phyloP scores from a whole-genome alignment of 2,888 invertebrate species.

The Lasioglossum pauxillum region DNA sequence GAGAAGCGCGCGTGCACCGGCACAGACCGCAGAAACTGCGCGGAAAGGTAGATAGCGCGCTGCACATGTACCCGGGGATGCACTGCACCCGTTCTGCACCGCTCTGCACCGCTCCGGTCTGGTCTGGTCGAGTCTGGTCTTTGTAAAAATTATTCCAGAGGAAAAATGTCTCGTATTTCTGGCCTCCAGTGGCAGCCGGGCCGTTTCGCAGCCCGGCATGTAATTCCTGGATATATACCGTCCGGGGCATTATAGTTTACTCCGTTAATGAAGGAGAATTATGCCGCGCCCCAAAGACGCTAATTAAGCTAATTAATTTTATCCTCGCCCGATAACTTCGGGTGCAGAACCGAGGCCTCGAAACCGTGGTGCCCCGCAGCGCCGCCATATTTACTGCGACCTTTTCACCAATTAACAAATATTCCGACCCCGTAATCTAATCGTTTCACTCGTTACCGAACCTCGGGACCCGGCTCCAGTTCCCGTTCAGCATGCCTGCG shows the following conservation, averaged over 20 bases:
- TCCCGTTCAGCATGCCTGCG: background rate
- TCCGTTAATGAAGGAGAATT: conserved; percentile 72
- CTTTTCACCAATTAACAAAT: conserved; percentile 5
- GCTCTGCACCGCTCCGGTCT: background rate
- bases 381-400: background rate
- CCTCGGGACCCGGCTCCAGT: background rate
- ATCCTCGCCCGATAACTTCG: conserved; percentile 61
- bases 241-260: conserved; percentile 58
- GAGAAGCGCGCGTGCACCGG: conserved; percentile 50
- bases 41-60: conserved; percentile 35
- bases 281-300: conserved; percentile 59
- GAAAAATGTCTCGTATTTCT: conserved; percentile 71
- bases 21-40: conserved; percentile 45
- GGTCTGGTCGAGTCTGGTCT: conserved; percentile 25
- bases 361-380: background rate
- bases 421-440: background rate
- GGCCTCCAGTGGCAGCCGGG: conserved; percentile 39
- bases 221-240: conserved; percentile 50
- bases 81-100: background rate
- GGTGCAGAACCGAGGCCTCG: background rate
- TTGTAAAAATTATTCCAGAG: conserved; percentile 68
- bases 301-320: conserved; percentile 73
- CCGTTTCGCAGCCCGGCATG: conserved; percentile 41
- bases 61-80: conserved; percentile 9
- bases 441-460: conserved; percentile 6